Evolutionary conservation across 2,888 invertebrate species (phyloP).

Genomic region (Steinernema carpocapsae): DNA sequence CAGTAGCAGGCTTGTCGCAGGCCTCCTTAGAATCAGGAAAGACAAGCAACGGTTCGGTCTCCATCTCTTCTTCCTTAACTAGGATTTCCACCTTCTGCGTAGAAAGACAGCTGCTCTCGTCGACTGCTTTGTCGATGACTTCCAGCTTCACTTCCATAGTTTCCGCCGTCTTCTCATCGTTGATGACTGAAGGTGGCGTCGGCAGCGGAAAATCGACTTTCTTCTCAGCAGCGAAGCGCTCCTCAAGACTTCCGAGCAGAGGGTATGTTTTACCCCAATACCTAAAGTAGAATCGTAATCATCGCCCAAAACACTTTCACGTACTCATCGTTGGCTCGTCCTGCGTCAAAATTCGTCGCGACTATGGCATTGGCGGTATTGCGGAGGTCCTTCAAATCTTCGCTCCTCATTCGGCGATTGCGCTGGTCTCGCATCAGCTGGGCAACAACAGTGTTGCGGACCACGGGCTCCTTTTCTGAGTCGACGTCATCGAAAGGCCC

Average conservation of each 20-base stretch:
- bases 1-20: too few species aligned
- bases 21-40: too few species aligned
- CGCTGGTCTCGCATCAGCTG: slow-evolving; percentile 14
- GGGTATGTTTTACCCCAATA: slow-evolving; percentile 1
- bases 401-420: not conserved
- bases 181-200: not conserved
- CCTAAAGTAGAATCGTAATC: not conserved
- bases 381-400: slow-evolving; percentile 1
- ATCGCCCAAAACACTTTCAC: not conserved
- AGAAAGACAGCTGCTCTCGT: not conserved
- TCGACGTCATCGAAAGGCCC: slow-evolving; percentile 19
- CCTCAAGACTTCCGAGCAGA: not conserved
- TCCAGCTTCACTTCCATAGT: not conserved
- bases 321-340: not conserved
- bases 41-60: not conserved
- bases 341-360: too few species aligned
- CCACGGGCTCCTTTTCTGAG: not conserved
- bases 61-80: not conserved
- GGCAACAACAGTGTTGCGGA: slow-evolving; percentile 2
- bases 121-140: not conserved
- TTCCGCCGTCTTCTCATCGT: not conserved
- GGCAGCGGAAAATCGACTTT: not conserved
- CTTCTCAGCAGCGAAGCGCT: not conserved
- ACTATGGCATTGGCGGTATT: too few species aligned
- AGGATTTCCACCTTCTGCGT: not conserved